Base-by-base conservation (phyloP, 2,888 invertebrate species). In the Cheilosia impressa region DNA sequence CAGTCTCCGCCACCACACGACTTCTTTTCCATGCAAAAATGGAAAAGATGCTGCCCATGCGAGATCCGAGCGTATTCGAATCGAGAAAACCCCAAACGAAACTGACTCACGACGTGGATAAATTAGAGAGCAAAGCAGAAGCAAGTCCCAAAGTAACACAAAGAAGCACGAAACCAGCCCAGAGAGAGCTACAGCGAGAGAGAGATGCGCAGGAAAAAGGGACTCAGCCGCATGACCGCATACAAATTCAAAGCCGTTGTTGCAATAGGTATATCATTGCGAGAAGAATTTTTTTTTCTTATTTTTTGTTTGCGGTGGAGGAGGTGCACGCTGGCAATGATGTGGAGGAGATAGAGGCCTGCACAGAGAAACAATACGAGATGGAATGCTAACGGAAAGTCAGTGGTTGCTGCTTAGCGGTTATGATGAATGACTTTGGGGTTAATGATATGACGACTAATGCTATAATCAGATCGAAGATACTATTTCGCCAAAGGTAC, bases 401-500 rank as follows among this genome's bases (percentile, higher is more conserved):
- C 76, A 85, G 80, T 85, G 85, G 85, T 85, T 85, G 75, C 71
- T 80, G 71, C 71, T 85, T 80, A 85, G 80, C 80, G 84, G 84
- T 85, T 85, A 85, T 85, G 80, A 85, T 66, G 80, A 80, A 85
- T 80, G 85, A 65, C 85, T 72, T 85, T 77, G 80, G 58, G 85
- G 85, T 85, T 85, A 85, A 85, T 85, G 85, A 72, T 85, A 81
- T 81, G 85, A 81, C 80, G 72, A 85, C 72, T 85, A 85, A 77
- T 72, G 63, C 31, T 57, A 68, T 68, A 81, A 81, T 85, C 80
- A 85, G 77, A 77, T 80, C 76, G 71, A 80, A 81, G 68, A 85
- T 85, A 72, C 66, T 77, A 85, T 85, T 80, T 80, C 66, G 55
- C 53, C 31, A 62, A 62, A 52, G 6, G 19, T 47, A 69, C 55